Evolutionary conservation across 92 coral and sea anemone species (phyloP), one percentile per base, ranked within the genome.

Genomic region (Metridium senile): DNA sequence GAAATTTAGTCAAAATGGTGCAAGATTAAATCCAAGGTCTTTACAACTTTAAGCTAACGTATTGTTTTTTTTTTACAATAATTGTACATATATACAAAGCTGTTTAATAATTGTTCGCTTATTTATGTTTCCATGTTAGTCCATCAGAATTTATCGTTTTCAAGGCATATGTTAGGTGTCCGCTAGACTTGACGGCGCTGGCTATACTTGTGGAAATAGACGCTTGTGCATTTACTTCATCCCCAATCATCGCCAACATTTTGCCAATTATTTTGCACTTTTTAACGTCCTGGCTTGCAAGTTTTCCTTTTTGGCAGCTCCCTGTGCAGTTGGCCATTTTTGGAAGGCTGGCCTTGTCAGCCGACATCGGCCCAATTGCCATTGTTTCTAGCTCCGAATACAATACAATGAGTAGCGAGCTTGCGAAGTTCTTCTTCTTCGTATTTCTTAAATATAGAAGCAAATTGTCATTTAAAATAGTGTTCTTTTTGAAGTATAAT

Each of bases 171-270:
- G 69, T 13, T 63, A 31, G 69, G 27, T 1, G 20, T 11, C 9
- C 33, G 69, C 39, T 31, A 63, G 69, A 0, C 69, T 63, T 63
- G 69, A 63, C 1, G 69, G 45, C 69, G 69, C 69, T 30, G 69
- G 21, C 32, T 52, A 52, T 23, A 67, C 54, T 68, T 28, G 58
- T 23, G 16, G 66, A 27, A 9, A 43, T 28, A 49, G 76, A 72
- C 26, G 81, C 63, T 13, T 35, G 81, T 18, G 66, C 35, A 53
- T 91, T 91, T 43, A 85, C 67, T 23, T 88, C 77, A 68, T 94
- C 98, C 9, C 98, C 98, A 58, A 91, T 77, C 61, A 85, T 70
- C 9, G 98, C 97, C 78, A 94, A 84, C 33, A 84, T 69, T 76
- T 82, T 82, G 21, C 98, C 98, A 58, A 94, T 86, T 56, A 79